Conservation (phyloP, 1,140 invertebrate genomes). For the Epicauta chinensis region DNA sequence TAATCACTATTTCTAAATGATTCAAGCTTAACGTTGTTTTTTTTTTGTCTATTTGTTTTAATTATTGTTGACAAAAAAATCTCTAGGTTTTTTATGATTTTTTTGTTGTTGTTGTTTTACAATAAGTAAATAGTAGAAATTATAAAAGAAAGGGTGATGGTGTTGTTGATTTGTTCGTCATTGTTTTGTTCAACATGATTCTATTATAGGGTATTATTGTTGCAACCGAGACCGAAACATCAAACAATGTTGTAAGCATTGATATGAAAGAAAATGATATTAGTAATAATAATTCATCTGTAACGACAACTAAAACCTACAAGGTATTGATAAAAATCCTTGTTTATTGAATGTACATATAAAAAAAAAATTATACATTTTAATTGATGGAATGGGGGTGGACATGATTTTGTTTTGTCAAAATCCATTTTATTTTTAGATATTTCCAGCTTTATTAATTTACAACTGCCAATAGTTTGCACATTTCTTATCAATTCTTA, state of each 20-base stretch:
- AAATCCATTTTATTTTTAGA: no score
- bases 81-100: not conserved
- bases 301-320: constrained; percentile 16
- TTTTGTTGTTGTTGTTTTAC: not conserved
- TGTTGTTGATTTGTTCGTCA: not conserved
- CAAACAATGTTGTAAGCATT: constrained; percentile 34
- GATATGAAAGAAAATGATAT: constrained; percentile 34
- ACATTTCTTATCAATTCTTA: no score
- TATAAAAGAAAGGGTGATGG: not conserved
- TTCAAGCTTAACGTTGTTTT: not conserved
- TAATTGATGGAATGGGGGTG: no score
- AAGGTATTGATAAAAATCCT: constrained; percentile 18
- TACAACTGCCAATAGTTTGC: not conserved
- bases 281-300: constrained; percentile 24
- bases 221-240: constrained; percentile 29
- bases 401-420: no score
- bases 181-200: constrained; percentile 15
- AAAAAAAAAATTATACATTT: not conserved
- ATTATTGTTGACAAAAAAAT: no score
- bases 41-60: not conserved
- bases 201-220: constrained; percentile 39
- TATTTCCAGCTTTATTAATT: not conserved
- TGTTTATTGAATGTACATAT: not conserved
- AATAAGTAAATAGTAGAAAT: not conserved
- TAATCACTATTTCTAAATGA: not conserved